Evolutionary conservation across 2,888 invertebrate species (phyloP), one percentile per base, ranked within the genome.

Genomic region (Andrena bicolor): DNA sequence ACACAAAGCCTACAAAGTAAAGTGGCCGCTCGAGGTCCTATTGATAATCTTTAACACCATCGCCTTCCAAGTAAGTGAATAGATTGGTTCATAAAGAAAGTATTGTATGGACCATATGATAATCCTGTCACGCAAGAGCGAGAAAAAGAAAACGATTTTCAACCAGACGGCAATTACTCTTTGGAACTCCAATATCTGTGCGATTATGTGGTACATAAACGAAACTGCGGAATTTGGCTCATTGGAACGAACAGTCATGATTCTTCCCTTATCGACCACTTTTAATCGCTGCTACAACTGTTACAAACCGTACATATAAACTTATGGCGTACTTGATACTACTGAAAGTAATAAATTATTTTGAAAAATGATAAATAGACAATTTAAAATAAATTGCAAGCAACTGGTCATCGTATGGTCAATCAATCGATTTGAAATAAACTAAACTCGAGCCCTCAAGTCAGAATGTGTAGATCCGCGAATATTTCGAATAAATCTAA

Each of bases 1-100:
- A 0, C 99, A 99, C 94, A 96, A 97, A 91, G 96, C 99, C 0
- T 99, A 99, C 95, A 99, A 99, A 95, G 99, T 99, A 7, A 98
- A 96, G 94, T 96, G 97, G 96, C 99, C 98, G 0, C 95, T 99
- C 5, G 95, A 97, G 88, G 90, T 98, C 7, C 94, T 99, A 51
- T 95, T 99, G 78, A 96, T 97, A 51, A 88, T 97, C 64, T 97
- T 97, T 94, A 98, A 99, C 94, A 98, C 98, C 0, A 93, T 99
- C 63, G 99, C 99, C 65, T 98, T 98, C 94, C 99, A 98, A 96
- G 97, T 97, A 94, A 94, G 92, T 53, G 13, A 16, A 64, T 28
- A 48, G 20, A 49, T 20, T 20, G 26, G 2, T 58, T 48, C 16
- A n/a, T 23, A 5, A 23, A 58, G 20, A 20, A 51, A 8, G 6